phyloP scores from a whole-genome alignment of 1,140 invertebrate species.

The Drosophila saltans region DNA sequence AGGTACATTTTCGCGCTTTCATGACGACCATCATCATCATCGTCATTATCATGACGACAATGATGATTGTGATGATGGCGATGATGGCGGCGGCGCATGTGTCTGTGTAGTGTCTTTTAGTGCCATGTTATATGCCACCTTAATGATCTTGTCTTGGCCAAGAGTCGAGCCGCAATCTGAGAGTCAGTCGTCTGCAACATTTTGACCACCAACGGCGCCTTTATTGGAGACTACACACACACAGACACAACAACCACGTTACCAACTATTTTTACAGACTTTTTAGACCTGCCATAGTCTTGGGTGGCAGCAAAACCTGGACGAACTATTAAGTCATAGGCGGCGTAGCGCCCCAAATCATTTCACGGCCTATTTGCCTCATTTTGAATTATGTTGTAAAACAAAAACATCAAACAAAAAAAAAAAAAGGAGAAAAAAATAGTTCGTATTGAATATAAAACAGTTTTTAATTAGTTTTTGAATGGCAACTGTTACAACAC shows the following conservation, averaged over 20 bases:
- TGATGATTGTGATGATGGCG: conserved; percentile 10
- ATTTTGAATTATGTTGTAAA: conserved; percentile 75
- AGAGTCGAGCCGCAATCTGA: conserved; percentile 45
- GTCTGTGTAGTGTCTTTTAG: conserved; percentile 80
- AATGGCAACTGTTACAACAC: conserved; percentile 49
- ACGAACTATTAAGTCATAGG: conserved; percentile 82
- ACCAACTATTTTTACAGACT: conserved; percentile 13
- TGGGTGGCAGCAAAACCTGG: conserved; percentile 53
- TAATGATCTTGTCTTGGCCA: conserved; percentile 82
- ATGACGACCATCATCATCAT: conserved; percentile 6
- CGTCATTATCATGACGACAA: conserved; percentile 28
- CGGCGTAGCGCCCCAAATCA: conserved; percentile 62
- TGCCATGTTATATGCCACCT: conserved; percentile 83
- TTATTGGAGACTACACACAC: conserved; percentile 74
- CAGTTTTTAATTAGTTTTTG: conserved; percentile 67
- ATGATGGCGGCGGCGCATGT: conserved; percentile 54
- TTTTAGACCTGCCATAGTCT: conserved; percentile 28
- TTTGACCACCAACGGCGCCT: conserved; percentile 82
- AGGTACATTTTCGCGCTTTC: conserved; percentile 69
- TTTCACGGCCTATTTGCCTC: conserved; percentile 69
- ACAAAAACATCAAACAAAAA: conserved; percentile 66
- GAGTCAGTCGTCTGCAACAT: conserved; percentile 53
- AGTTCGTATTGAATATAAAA: conserved; percentile 58
- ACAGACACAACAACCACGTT: conserved; percentile 3
- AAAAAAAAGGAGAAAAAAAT: conserved; percentile 45